Percentiles rank a stretch among this genome's conserved stretches.
Evolutionary conservation across 2,797 vertebrate genomes (phyloP).

Genomic region (Diplodus sargus): DNA sequence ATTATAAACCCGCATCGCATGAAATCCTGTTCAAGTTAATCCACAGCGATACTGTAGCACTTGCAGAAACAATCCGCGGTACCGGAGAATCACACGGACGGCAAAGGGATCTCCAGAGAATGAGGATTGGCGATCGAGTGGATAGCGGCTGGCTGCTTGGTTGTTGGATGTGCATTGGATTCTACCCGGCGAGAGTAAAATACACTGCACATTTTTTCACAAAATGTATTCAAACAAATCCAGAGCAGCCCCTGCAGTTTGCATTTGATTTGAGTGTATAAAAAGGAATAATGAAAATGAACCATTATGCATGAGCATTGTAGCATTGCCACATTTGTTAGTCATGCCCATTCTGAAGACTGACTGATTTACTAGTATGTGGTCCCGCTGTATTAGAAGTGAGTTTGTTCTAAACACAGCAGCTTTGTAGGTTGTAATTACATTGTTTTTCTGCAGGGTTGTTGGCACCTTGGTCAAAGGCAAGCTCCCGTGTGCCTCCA

Average conservation of each 20-base stretch:
- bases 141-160: conserved; percentile 12
- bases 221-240: conserved; percentile 1
- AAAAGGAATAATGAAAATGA: background rate
- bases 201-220: background rate
- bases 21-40: conserved; percentile 67
- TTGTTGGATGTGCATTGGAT: conserved; percentile 4
- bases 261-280: conserved; percentile 5
- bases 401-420: conserved; percentile 50
- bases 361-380: conserved; percentile 20
- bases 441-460: conserved; percentile 71
- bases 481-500: conserved; percentile 69
- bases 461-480: conserved; percentile 78
- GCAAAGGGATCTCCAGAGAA: conserved; percentile 21
- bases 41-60: conserved; percentile 49
- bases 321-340: conserved; percentile 21
- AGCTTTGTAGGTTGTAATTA: conserved; percentile 72
- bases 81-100: conserved; percentile 26
- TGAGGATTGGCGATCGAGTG: conserved; percentile 3
- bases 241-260: background rate
- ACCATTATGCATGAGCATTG: background rate
- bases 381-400: conserved; percentile 33
- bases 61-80: conserved; percentile 55
- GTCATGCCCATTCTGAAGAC: conserved; percentile 36
- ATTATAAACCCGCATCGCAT: conserved; percentile 44
- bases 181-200: conserved; percentile 1